A percentile compares a stretch with the other conserved stretches of the same genome.
phyloP scores from a whole-genome alignment of 2,797 vertebrate genomes.

The Periparus ater region DNA sequence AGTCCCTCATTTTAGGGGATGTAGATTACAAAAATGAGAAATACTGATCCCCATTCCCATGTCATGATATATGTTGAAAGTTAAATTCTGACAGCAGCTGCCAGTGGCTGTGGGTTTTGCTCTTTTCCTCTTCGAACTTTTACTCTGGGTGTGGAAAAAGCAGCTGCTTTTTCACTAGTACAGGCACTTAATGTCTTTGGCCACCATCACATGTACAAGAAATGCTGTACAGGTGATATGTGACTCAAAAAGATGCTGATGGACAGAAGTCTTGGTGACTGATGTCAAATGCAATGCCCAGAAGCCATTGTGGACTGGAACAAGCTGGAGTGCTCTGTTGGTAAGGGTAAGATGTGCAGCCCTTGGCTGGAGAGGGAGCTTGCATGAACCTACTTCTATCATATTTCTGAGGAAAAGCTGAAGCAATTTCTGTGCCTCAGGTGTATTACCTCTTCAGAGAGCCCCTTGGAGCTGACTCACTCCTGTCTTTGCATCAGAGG shows the following conservation, averaged over 20 bases:
- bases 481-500: not conserved
- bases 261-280: not conserved
- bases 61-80: not conserved
- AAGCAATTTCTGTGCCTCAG: not conserved
- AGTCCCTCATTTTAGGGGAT: not conserved
- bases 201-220: not conserved
- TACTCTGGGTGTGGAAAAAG: not conserved
- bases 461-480: not conserved
- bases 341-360: not conserved
- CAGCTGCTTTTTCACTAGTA: not conserved
- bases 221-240: not conserved
- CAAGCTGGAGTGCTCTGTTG: accelerated
- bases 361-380: not conserved
- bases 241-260: not conserved
- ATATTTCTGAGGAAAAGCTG: not conserved
- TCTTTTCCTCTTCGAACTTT: not conserved
- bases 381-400: not conserved
- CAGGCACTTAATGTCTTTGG: not conserved
- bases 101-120: not conserved
- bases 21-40: not conserved
- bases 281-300: not conserved
- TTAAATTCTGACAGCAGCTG: not conserved
- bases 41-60: not conserved
- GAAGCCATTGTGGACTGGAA: not conserved
- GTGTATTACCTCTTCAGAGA: not conserved